These are phyloP conservation scores for Crotophaga sulcirostris DNA, from an alignment of 2,113 vertebrate genomes.

Conservation along the genomic window DNA sequence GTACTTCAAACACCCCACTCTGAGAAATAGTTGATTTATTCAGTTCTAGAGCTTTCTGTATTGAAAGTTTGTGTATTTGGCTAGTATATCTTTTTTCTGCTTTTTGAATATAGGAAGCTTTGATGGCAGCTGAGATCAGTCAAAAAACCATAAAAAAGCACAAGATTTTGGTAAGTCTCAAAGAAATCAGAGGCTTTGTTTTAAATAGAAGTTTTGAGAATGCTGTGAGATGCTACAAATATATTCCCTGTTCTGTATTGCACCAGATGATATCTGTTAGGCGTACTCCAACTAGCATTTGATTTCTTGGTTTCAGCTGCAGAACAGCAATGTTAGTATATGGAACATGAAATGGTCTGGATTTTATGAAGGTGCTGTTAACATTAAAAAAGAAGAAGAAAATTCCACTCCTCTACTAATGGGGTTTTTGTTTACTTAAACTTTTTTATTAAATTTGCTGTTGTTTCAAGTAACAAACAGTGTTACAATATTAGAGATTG, in stretches of 20 bases:
- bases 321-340: not conserved
- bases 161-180: constrained; percentile 86
- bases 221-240: not conserved
- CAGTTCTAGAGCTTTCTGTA: constrained; percentile 40
- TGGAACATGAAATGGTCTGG: not conserved
- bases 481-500: not conserved
- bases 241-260: not conserved
- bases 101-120: constrained; percentile 84
- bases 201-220: not conserved
- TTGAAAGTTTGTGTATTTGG: constrained; percentile 14
- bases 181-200: not conserved
- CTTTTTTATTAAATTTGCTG: not conserved
- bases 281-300: not conserved
- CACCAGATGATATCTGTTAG: not conserved
- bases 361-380: not conserved
- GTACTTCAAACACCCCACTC: constrained; percentile 9
- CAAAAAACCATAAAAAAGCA: constrained; percentile 98
- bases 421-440: not conserved
- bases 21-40: constrained; percentile 40
- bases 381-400: not conserved
- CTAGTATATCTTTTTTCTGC: not conserved
- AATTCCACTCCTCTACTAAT: not conserved
- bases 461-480: not conserved
- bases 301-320: not conserved
- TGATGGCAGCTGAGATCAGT: constrained; percentile 99